Evolutionary conservation across 2,797 vertebrate genomes (phyloP), one percentile per base, ranked within the genome.

Genomic region (Hyperoplus lanceolatus): DNA sequence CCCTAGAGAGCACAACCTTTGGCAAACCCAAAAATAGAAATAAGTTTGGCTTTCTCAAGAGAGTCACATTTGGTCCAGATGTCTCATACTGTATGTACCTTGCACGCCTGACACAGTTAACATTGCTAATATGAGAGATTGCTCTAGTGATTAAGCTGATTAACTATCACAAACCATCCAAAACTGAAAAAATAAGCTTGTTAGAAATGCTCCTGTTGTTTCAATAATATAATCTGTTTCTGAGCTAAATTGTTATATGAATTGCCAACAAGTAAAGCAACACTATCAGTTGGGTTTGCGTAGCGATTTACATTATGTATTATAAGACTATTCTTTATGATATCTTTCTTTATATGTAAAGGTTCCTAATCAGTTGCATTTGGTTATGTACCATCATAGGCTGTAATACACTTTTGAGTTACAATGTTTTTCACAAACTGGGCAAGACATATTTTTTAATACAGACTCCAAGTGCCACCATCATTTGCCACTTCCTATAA

Each of bases 11-110:
- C 38, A 0, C 1, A 54, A 71, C n/a, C 58, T 63, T 48, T 45
- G 55, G 13, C 70, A 51, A 36, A 55, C 16, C 45, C 45, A 53
- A 70, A 73, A 78, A 56, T 41, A 60, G 48, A 78, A 13, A 55
- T 6, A 49, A 18, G 11, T 45, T 46, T 53, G 41, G 46, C 16
- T 71, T 78, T 51, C 21, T 67, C 15, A 15, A 67, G 36, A 14
- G 13, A 70, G 60, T 1, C 21, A 67, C 15, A 54, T 62, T 51
- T 60, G 36, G 41, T 21, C 49, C 53, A 64, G 53, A 63, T 69
- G 64, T 48, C 41, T 68, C 41, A 16, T 29, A 29, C 51, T 53
- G 1, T n/a, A 8, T 36, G 42, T 14, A 8, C 3, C 0, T 4
- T 18, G 29, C 60, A 57, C 8, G 41, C 8, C 45, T 62, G n/a